Percentiles rank a stretch among this genome's conserved stretches.
Evolutionary conservation across 2,113 vertebrate species (phyloP).

Genomic region (Rhinolophus ferrumequinum): DNA sequence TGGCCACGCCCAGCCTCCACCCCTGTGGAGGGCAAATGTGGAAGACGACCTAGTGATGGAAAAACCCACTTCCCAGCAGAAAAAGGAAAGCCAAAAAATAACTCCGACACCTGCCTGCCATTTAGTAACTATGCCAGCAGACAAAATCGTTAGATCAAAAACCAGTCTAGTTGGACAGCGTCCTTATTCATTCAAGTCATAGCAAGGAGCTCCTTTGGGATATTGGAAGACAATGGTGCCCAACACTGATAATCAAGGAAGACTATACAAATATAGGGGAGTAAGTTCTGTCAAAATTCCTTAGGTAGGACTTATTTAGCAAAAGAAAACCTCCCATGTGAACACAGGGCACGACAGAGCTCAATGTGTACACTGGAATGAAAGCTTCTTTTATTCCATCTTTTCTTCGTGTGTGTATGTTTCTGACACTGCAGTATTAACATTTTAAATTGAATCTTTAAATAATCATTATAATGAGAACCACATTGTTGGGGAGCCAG

Average conservation of each 20-base stretch:
- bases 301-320: background rate
- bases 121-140: slow-evolving; percentile 21
- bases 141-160: background rate
- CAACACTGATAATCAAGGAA: background rate
- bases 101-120: background rate
- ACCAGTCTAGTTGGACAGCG: background rate
- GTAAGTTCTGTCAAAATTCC: background rate
- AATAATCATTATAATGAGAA: background rate
- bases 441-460: slow-evolving; percentile 49
- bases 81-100: slow-evolving; percentile 46
- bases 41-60: background rate
- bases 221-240: background rate
- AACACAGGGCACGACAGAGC: background rate
- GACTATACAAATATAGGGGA: background rate
- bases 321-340: background rate
- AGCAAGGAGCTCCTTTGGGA: background rate
- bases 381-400: background rate
- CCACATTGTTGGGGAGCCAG: slow-evolving; percentile 13
- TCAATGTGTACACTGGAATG: background rate
- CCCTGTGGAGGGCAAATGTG: background rate
- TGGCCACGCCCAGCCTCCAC: background rate
- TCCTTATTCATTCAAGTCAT: slow-evolving; percentile 50
- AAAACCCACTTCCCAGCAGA: slow-evolving; percentile 51
- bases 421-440: slow-evolving; percentile 9
- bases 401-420: background rate